A percentile compares a stretch with the other conserved stretches of the same genome.
These are phyloP conservation scores for Bombus turneri DNA, from an alignment of 1,140 invertebrate genomes.

Conservation along the genomic window DNA sequence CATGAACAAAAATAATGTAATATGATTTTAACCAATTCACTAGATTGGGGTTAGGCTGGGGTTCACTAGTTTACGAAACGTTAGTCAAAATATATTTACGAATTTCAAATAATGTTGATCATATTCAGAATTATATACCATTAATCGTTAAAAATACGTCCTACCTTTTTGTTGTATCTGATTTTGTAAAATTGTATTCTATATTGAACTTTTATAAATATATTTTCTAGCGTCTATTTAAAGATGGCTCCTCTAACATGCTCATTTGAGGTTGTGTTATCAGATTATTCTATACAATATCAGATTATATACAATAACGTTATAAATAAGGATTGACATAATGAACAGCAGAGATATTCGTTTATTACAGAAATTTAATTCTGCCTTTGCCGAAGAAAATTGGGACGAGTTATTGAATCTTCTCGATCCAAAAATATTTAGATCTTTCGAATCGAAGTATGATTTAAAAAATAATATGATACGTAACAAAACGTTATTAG, in stretches of 20 bases:
- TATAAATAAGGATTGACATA: not conserved
- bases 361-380: slow-evolving; percentile 28
- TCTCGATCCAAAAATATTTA: slow-evolving; percentile 70
- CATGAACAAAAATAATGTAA: not conserved
- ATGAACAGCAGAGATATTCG: slow-evolving; percentile 17
- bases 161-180: too few relatives aligned
- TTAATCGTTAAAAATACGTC: not conserved
- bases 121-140: not conserved
- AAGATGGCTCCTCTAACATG: slow-evolving; percentile 16
- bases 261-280: not conserved
- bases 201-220: not conserved
- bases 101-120: not conserved
- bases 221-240: not conserved
- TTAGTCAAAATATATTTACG: not conserved
- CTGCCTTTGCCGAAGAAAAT: slow-evolving; percentile 48
- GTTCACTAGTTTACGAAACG: not conserved
- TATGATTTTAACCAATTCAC: not conserved
- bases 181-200: not conserved
- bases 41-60: not conserved
- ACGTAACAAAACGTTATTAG: not conserved
- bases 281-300: not conserved
- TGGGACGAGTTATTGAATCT: slow-evolving; percentile 63
- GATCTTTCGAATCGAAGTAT: slow-evolving; percentile 58
- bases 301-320: too few relatives aligned
- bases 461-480: slow-evolving; percentile 4